phyloP scores from a whole-genome alignment of 2,888 invertebrate species.

The Monochamus alternatus region DNA sequence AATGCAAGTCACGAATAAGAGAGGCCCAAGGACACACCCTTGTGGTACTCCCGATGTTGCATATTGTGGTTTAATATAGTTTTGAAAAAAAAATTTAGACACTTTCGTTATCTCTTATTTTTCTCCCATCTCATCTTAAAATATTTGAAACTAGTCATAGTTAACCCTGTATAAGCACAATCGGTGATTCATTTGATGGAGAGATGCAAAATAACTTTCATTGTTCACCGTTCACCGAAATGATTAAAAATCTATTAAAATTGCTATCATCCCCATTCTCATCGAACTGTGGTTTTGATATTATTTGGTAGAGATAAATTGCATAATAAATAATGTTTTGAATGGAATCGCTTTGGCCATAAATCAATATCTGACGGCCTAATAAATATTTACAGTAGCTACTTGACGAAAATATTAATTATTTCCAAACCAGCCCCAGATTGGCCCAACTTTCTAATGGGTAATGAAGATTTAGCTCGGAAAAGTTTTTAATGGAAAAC shows the following conservation, averaged over 20 bases:
- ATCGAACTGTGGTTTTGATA: background rate
- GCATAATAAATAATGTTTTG: background rate
- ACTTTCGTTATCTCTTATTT: too few species aligned
- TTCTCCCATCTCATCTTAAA: too few species aligned
- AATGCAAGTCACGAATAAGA: too few species aligned
- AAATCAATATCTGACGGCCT: background rate
- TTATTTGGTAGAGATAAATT: background rate
- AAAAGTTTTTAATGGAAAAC: constrained; percentile 1
- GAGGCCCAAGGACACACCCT: too few species aligned
- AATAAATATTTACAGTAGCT: background rate
- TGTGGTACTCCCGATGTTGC: too few species aligned
- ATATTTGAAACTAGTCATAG: too few species aligned
- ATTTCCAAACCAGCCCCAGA: background rate
- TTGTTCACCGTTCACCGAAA: too few species aligned
- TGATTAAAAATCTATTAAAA: background rate
- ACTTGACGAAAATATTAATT: constrained; percentile 11
- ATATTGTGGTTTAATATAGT: too few species aligned
- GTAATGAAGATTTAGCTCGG: background rate
- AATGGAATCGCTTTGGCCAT: background rate
- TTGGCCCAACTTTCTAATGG: background rate
- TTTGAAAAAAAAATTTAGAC: too few species aligned
- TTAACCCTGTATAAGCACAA: too few species aligned
- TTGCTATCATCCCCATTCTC: background rate
- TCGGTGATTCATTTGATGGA: too few species aligned
- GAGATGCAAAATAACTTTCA: too few species aligned